Conservation (phyloP, 1,140 invertebrate species). For the Diuraphis noxia region DNA sequence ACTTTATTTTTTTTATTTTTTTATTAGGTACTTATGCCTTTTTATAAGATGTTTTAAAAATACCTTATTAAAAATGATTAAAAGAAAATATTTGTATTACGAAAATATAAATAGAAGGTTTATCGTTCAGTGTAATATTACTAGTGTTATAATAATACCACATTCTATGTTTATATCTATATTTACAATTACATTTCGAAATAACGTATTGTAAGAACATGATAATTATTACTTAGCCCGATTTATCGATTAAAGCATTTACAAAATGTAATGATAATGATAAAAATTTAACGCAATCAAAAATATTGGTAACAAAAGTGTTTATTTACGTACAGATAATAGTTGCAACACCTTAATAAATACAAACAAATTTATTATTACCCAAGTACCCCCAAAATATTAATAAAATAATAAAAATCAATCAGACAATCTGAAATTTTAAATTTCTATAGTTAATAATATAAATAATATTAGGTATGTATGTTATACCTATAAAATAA, state of each 20-base stretch:
- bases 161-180: background rate
- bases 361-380: too few species aligned
- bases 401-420: too few species aligned
- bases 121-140: background rate
- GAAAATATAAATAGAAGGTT: background rate
- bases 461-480: background rate
- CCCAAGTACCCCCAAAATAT: too few species aligned
- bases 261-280: background rate
- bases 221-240: background rate
- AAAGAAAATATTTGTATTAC: background rate
- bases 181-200: background rate
- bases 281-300: background rate
- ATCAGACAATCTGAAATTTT: too few species aligned
- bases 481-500: too few species aligned
- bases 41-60: background rate
- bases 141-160: background rate
- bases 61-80: background rate
- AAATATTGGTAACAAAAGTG: background rate
- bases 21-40: too few species aligned
- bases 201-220: background rate
- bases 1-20: background rate
- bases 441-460: too few species aligned
- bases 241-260: background rate
- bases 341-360: too few species aligned
- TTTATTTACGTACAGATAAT: too few species aligned